These are phyloP conservation scores for Semaprochilodus insignis DNA, from an alignment of 2,797 vertebrate genomes.

Conservation along the genomic window DNA sequence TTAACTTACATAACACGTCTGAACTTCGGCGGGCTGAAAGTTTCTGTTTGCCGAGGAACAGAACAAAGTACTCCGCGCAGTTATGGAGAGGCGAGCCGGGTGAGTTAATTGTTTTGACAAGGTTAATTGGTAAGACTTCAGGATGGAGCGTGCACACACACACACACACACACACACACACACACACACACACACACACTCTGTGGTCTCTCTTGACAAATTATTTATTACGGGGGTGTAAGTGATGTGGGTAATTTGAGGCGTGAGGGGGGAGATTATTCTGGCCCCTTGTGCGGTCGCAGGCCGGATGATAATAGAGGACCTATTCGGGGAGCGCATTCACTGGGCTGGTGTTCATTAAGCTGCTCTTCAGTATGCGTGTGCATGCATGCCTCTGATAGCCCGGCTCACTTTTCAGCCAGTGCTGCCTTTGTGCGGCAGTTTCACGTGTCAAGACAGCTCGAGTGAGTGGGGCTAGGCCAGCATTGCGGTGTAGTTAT, in stretches of 20 bases:
- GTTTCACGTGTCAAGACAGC: neutral
- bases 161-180: neutral
- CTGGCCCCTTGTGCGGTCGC: conserved; percentile 6
- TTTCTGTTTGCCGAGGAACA: conserved; percentile 2
- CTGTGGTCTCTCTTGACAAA: conserved; percentile 20
- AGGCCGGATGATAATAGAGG: conserved; percentile 24
- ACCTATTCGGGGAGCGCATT: conserved; percentile 15
- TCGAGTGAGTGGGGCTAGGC: neutral
- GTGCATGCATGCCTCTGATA: neutral
- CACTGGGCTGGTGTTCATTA: conserved; percentile 18
- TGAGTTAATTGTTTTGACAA: conserved; percentile 7
- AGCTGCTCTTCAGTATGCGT: conserved; percentile 24
- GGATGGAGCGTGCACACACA: neutral
- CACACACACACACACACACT: neutral
- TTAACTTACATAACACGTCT: neutral
- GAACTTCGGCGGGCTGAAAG: neutral
- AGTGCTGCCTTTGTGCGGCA: neutral
- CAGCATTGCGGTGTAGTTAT: neutral
- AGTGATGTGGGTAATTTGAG: conserved; percentile 41
- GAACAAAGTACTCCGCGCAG: neutral
- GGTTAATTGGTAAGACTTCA: conserved; percentile 43
- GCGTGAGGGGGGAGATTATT: conserved; percentile 14
- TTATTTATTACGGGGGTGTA: conserved; percentile 41
- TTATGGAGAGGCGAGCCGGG: neutral
- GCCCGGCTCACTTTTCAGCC: neutral